Percentiles rank a stretch among this genome's conserved stretches.
These are phyloP conservation scores for Amblyopsis rosae DNA, from an alignment of 2,113 vertebrate genomes.

Conservation along the genomic window DNA sequence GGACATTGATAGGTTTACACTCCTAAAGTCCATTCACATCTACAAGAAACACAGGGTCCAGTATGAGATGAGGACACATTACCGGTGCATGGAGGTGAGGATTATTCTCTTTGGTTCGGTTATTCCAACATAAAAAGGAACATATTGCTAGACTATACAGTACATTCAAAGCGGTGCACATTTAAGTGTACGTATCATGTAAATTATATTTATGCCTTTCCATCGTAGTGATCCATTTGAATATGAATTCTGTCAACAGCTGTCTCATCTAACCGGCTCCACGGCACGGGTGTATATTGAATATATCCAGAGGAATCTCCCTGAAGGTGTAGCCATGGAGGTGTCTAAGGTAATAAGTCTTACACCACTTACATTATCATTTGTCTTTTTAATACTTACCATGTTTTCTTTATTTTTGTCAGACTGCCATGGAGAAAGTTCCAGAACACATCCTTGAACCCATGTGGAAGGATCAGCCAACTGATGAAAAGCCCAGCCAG, in stretches of 20 bases:
- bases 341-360: conserved; percentile 83
- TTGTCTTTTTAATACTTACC: conserved; percentile 21
- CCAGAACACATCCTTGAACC: conserved; percentile 90
- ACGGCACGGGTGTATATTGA: conserved; percentile 90
- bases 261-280: conserved; percentile 85
- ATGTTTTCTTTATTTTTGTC: conserved; percentile 26
- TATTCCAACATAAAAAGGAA: too few relatives aligned
- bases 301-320: conserved; percentile 95
- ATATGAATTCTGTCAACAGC: conserved; percentile 61
- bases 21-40: conserved; percentile 95
- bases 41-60: conserved; percentile 98
- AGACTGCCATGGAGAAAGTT: conserved; percentile 87
- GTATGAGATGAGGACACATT: conserved; percentile 97
- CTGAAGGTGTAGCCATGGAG: conserved; percentile 95
- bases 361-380: not conserved
- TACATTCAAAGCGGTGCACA: too few relatives aligned
- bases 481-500: conserved; percentile 54
- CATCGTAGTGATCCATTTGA: not conserved
- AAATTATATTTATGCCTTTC: not conserved
- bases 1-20: conserved; percentile 84
- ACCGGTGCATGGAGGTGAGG: conserved; percentile 85
- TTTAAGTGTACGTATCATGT: not conserved
- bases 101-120: not conserved
- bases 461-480: conserved; percentile 80
- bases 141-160: too few relatives aligned